phyloP scores from a whole-genome alignment of 2,113 vertebrate genomes.

The Sylvia atricapilla region DNA sequence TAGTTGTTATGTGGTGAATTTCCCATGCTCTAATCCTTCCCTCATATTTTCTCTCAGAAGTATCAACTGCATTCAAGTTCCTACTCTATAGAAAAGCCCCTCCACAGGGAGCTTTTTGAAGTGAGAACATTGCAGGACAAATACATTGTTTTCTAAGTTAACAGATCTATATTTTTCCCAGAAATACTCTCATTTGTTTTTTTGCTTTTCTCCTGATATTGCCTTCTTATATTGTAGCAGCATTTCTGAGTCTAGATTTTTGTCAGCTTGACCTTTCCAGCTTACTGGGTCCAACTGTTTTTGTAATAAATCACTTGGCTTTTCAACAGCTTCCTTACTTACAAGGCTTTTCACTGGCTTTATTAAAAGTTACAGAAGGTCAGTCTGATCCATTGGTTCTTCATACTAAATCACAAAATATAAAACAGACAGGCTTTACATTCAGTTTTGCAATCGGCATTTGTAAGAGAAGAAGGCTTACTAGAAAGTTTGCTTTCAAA shows the following conservation, averaged over 20 bases:
- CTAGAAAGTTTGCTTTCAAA: not conserved
- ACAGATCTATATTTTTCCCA: not conserved
- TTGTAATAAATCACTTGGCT: not conserved
- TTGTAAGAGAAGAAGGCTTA: not conserved
- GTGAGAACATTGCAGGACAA: not conserved
- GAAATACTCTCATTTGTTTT: not conserved
- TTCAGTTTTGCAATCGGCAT: not conserved
- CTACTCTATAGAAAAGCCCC: not conserved
- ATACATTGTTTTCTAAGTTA: not conserved
- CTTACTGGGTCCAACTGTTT: not conserved
- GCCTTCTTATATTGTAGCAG: not conserved
- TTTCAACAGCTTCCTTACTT: conserved; percentile 7
- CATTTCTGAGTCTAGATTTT: conserved; percentile 16
- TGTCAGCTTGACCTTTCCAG: conserved; percentile 28
- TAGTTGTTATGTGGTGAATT: not conserved
- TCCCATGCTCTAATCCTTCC: not conserved
- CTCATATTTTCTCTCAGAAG: not conserved
- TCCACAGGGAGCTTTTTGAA: not conserved
- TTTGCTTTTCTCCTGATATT: not conserved
- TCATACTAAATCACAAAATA: not conserved
- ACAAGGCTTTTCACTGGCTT: not conserved
- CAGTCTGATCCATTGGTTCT: not conserved
- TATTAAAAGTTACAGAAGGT: not conserved
- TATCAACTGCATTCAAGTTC: not conserved
- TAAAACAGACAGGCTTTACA: not conserved